Evolutionary conservation across 2,797 vertebrate genomes (phyloP).

Genomic region (Acipenser oxyrinchus): DNA sequence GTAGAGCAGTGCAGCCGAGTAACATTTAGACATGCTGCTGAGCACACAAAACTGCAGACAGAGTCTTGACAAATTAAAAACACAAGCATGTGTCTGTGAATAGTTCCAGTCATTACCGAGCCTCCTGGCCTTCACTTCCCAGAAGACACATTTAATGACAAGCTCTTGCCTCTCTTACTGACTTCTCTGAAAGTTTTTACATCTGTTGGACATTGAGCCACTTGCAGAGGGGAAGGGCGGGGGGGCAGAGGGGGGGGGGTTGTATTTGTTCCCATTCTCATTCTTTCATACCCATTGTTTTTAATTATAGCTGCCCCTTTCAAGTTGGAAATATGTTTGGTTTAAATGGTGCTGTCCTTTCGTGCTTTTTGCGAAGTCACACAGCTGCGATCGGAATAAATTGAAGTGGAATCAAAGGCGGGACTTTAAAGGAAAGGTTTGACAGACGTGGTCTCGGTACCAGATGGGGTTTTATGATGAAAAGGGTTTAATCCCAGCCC

Average conservation of each 20-base stretch:
- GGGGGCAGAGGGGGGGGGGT: neutral
- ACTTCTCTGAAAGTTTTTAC: conserved; percentile 78
- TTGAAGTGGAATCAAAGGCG: conserved; percentile 94
- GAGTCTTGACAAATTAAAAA: too few relatives aligned
- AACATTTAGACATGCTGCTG: too few relatives aligned
- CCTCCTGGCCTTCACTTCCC: conserved; percentile 50
- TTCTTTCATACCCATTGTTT: conserved; percentile 88
- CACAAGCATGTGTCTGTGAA: too few relatives aligned
- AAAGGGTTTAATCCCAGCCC: conserved; percentile 94
- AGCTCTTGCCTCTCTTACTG: conserved; percentile 63
- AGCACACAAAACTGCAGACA: too few relatives aligned
- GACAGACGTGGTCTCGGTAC: conserved; percentile 93
- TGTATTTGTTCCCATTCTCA: conserved; percentile 83
- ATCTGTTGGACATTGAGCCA: conserved; percentile 87
- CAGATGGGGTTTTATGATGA: conserved; percentile 99
- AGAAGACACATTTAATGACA: conserved; percentile 64
- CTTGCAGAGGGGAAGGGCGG: conserved; percentile 66
- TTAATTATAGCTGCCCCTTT: conserved; percentile 86
- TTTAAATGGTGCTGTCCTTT: conserved; percentile 81
- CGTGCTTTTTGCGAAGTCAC: conserved; percentile 65
- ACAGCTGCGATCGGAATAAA: conserved; percentile 93
- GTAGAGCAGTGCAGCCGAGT: too few relatives aligned
- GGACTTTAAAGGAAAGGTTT: conserved; percentile 94
- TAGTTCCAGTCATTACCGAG: conserved; percentile 11
- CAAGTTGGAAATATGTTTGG: conserved; percentile 75